phyloP scores from a whole-genome alignment of 1,140 invertebrate species.

The Drosophila pseudoananassae region DNA sequence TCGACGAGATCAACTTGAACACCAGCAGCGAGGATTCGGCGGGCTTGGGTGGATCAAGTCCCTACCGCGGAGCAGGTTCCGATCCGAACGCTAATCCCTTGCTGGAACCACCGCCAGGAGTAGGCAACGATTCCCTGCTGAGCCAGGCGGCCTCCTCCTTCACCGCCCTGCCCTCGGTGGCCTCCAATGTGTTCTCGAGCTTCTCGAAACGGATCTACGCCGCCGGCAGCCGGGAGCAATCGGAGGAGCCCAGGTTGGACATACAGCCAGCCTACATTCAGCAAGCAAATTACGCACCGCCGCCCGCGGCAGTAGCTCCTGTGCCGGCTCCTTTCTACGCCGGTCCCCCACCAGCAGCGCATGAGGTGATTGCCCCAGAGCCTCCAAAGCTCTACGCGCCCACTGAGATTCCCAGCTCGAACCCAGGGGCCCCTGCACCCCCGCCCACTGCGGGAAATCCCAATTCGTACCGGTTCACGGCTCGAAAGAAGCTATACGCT shows the following conservation, averaged over 20 bases:
- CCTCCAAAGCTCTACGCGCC: constrained; percentile 82
- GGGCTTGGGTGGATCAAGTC: constrained; percentile 24
- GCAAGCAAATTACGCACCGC: constrained; percentile 44
- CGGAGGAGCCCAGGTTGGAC: constrained; percentile 62
- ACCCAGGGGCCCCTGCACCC: constrained; percentile 6
- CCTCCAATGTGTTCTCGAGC: constrained; percentile 86
- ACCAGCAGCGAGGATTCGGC: constrained; percentile 62
- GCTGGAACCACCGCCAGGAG: constrained; percentile 59
- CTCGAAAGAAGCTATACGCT: constrained; percentile 86
- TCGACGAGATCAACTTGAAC: constrained; percentile 83
- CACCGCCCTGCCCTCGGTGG: constrained; percentile 86
- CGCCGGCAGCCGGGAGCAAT: constrained; percentile 49
- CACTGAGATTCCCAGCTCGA: constrained; percentile 60
- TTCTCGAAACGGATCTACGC: constrained; percentile 85
- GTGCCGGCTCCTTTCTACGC: constrained; percentile 58
- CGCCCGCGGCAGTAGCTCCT: constrained; percentile 24
- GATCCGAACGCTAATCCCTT: constrained; percentile 73
- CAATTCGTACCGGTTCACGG: constrained; percentile 85
- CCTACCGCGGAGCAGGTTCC: constrained; percentile 18
- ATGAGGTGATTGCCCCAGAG: constrained; percentile 48
- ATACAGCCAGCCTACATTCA: constrained; percentile 75
- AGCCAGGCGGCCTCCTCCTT: constrained; percentile 86
- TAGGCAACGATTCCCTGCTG: constrained; percentile 77
- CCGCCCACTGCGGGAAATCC: constrained; percentile 73
- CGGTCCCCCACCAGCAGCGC: constrained; percentile 33